Evolutionary conservation across 2,113 vertebrate species (phyloP).

Genomic region (Oncorhynchus mykiss): DNA sequence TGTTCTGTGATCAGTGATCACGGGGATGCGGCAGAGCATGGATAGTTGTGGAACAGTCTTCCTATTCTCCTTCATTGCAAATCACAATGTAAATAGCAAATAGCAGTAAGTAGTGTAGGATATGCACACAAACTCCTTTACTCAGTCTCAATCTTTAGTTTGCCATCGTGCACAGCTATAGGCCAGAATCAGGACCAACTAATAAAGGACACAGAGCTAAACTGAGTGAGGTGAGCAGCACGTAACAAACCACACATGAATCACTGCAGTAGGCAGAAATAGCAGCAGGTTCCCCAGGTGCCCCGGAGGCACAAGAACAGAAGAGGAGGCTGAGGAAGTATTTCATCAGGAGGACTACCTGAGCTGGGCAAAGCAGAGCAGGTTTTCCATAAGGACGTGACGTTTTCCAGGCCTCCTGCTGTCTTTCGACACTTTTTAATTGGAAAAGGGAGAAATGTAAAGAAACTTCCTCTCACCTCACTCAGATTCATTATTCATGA

Average conservation of each 20-base stretch:
- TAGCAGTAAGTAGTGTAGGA: no score
- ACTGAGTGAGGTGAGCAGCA: slow-evolving; percentile 15
- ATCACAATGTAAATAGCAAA: no score
- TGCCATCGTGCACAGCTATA: no score
- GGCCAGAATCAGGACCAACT: neutral
- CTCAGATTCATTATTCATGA: slow-evolving; percentile 50
- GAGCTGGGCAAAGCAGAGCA: slow-evolving; percentile 7
- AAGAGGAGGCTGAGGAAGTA: no score
- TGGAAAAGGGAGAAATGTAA: slow-evolving; percentile 29
- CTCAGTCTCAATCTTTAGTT: no score
- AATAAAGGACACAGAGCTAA: neutral
- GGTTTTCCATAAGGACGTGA: no score
- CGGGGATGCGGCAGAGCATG: no score
- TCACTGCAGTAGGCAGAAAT: slow-evolving; percentile 38
- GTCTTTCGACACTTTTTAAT: slow-evolving; percentile 19
- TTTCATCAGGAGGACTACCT: neutral
- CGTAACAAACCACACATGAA: slow-evolving; percentile 39
- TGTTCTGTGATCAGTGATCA: no score
- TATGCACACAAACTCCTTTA: no score
- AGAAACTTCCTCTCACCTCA: slow-evolving; percentile 43
- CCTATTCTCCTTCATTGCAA: no score
- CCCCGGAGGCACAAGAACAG: no score
- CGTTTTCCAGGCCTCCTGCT: slow-evolving; percentile 6
- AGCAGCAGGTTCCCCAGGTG: slow-evolving; percentile 28
- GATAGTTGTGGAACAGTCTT: no score